phyloP scores from a whole-genome alignment of 2,113 vertebrate species.

The Ophthalmolycus amberensis region DNA sequence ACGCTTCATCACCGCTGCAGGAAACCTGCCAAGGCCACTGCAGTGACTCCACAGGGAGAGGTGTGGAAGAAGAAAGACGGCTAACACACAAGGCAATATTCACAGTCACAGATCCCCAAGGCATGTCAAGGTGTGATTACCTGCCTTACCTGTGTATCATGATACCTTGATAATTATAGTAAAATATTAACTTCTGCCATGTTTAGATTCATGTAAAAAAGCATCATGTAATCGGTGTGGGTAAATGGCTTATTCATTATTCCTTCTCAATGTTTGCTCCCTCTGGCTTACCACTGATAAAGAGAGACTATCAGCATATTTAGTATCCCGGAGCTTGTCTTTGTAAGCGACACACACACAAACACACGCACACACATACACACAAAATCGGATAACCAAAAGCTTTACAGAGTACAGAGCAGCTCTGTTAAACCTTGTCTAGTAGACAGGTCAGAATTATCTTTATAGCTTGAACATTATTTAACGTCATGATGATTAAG shows the following conservation, averaged over 20 bases:
- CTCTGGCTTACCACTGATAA: conserved; percentile 28
- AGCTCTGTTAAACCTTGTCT: conserved; percentile 26
- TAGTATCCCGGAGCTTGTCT: background rate
- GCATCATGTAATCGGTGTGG: conserved; percentile 29
- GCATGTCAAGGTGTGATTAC: conserved; percentile 46
- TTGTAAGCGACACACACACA: background rate
- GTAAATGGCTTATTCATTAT: conserved; percentile 41
- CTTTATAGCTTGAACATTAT: conserved; percentile 37
- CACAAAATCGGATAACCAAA: conserved; percentile 37
- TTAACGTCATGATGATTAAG: conserved; percentile 30
- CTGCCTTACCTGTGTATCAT: conserved; percentile 18
- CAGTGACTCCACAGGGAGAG: conserved; percentile 43
- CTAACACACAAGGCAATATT: conserved; percentile 37
- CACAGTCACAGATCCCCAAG: conserved; percentile 36
- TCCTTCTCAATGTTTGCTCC: conserved; percentile 43
- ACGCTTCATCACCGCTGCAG: conserved; percentile 54
- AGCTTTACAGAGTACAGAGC: conserved; percentile 32
- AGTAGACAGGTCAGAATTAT: conserved; percentile 46
- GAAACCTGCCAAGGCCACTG: conserved; percentile 57
- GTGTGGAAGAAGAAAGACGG: conserved; percentile 1
- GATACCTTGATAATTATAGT: conserved; percentile 24
- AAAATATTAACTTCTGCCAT: conserved; percentile 24
- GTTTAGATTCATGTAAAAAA: conserved; percentile 49
- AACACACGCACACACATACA: background rate
- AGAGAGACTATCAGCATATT: conserved; percentile 44